Conservation (phyloP, 2,113 vertebrate species). For the Brachyhypopomus occidentalis region DNA sequence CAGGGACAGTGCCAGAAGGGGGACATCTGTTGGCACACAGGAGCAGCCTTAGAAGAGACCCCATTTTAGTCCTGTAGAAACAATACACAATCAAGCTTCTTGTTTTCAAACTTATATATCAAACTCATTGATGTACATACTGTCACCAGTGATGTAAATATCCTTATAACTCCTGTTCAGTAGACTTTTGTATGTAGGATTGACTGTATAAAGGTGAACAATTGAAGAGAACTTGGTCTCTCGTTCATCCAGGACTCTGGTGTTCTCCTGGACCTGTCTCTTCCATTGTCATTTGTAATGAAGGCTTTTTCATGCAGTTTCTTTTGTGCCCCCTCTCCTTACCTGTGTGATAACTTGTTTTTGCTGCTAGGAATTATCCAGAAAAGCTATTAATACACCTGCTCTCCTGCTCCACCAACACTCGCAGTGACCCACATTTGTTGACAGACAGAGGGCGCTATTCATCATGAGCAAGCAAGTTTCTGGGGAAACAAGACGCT, state of each 20-base stretch:
- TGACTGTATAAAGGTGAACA: constrained; percentile 73
- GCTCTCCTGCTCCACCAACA: constrained; percentile 65
- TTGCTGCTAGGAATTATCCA: constrained; percentile 97
- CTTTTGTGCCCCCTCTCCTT: constrained; percentile 62
- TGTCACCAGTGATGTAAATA: constrained; percentile 70
- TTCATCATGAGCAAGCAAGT: constrained; percentile 59
- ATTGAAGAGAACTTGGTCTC: too few species aligned
- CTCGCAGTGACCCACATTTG: constrained; percentile 80
- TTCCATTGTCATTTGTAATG: constrained; percentile 57
- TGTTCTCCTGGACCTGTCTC: constrained; percentile 7
- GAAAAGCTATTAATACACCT: constrained; percentile 91
- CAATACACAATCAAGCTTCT: constrained; percentile 10
- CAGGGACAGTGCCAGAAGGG: constrained; percentile 83
- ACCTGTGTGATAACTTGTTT: constrained; percentile 86
- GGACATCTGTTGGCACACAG: constrained; percentile 81
- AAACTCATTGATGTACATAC: constrained; percentile 59
- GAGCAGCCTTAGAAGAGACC: constrained; percentile 83
- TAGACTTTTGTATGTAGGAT: constrained; percentile 77
- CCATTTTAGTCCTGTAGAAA: constrained; percentile 47
- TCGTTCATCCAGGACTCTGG: not conserved
- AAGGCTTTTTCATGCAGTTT: constrained; percentile 61
- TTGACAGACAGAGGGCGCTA: constrained; percentile 82
- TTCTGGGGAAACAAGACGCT: constrained; percentile 66
- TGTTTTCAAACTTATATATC: not conserved
- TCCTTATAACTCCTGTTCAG: constrained; percentile 65